Percentiles rank a stretch among this genome's conserved stretches.
phyloP scores from a whole-genome alignment of 2,888 invertebrate genomes.

The Gymnoscelis rufifasciata region DNA sequence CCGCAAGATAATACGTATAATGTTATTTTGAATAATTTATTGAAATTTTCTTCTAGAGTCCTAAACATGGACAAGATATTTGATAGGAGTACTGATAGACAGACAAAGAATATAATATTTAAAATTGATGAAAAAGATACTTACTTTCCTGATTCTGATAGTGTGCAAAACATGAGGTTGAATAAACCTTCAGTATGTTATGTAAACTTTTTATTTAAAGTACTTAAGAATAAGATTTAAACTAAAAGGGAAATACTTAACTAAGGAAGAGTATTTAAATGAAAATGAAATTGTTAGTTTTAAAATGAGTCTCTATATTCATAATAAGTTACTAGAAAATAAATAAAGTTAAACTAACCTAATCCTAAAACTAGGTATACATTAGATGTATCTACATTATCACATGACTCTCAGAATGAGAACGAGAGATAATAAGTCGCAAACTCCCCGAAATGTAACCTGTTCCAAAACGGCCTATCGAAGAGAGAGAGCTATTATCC shows the following conservation, averaged over 20 bases:
- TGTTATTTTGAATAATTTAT: too few species aligned
- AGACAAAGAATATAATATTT: too few species aligned
- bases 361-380: conserved; percentile 24
- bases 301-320: conserved; percentile 64
- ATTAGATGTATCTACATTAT: conserved; percentile 35
- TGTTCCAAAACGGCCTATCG: conserved; percentile 32
- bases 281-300: conserved; percentile 42
- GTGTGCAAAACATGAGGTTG: too few species aligned
- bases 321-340: conserved; percentile 46
- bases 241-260: background rate
- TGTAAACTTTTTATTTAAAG: too few species aligned
- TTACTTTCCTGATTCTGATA: too few species aligned
- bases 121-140: too few species aligned
- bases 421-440: conserved; percentile 67
- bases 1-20: too few species aligned
- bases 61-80: too few species aligned
- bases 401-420: conserved; percentile 33
- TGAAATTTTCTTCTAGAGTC: too few species aligned
- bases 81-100: too few species aligned
- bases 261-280: conserved; percentile 27
- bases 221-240: too few species aligned
- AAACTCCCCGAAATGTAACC: conserved; percentile 43
- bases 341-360: conserved; percentile 32
- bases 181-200: too few species aligned
- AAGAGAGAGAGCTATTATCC: conserved; percentile 72